A percentile compares a stretch with the other conserved stretches of the same genome.
phyloP scores from a whole-genome alignment of 2,888 invertebrate genomes.

The Phengaris arion region DNA sequence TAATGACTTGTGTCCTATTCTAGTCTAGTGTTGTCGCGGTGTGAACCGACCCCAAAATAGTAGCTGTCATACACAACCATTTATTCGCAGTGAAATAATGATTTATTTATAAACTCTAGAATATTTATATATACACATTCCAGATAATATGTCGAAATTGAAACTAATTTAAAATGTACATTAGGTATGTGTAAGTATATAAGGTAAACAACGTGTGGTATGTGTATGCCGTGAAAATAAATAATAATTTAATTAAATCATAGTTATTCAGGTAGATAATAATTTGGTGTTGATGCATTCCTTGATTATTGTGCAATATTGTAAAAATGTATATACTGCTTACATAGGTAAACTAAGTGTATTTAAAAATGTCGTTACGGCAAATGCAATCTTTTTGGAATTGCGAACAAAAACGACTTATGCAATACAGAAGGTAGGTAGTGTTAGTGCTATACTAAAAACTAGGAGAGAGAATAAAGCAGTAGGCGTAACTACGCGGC shows the following conservation, averaged over 20 bases:
- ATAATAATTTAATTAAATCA: conserved; percentile 24
- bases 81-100: too few species aligned
- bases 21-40: too few species aligned
- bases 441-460: too few species aligned
- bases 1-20: too few species aligned
- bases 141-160: not conserved
- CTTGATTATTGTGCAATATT: conserved; percentile 69
- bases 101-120: too few species aligned
- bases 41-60: too few species aligned
- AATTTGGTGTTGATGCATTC: conserved; percentile 55
- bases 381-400: not conserved
- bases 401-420: not conserved
- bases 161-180: too few species aligned
- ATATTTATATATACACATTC: not conserved
- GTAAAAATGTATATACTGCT: conserved; percentile 40
- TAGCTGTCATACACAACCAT: too few species aligned
- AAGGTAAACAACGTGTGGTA: not conserved
- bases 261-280: conserved; percentile 27
- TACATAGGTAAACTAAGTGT: not conserved
- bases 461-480: too few species aligned
- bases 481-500: too few species aligned
- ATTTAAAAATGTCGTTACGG: not conserved
- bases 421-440: too few species aligned
- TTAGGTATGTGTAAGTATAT: too few species aligned
- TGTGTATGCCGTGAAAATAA: not conserved